These are phyloP conservation scores for Blastobasis adustella DNA, from an alignment of 2,888 invertebrate genomes.

Conservation along the genomic window DNA sequence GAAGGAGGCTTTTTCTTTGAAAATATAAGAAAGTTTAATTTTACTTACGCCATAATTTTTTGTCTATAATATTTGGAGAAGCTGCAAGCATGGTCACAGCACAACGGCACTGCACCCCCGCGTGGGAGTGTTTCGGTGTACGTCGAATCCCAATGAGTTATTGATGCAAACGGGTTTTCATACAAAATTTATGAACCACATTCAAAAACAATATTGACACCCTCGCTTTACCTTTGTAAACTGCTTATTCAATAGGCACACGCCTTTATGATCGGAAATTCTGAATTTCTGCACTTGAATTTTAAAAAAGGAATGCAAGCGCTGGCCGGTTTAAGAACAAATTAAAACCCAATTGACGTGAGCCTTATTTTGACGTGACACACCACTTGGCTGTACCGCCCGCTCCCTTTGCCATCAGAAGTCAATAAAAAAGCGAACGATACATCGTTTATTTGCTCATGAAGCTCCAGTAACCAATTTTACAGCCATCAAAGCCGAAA, in stretches of 20 bases:
- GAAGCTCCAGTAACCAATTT: slow-evolving; percentile 26
- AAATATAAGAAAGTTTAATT: background rate
- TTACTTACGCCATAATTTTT: background rate
- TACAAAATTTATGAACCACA: too few species aligned
- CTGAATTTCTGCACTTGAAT: background rate
- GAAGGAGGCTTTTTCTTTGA: too few species aligned
- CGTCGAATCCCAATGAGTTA: slow-evolving; percentile 28
- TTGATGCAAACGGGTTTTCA: slow-evolving; percentile 2
- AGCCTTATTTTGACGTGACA: background rate
- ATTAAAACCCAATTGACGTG: background rate
- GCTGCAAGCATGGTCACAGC: slow-evolving; percentile 5
- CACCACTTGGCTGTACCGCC: background rate
- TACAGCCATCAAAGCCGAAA: slow-evolving; percentile 34
- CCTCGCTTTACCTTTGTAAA: too few species aligned
- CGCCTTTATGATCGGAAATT: too few species aligned
- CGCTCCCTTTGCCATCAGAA: slow-evolving; percentile 9
- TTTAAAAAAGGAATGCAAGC: background rate
- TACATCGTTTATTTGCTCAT: slow-evolving; percentile 19
- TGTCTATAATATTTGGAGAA: background rate
- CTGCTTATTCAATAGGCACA: too few species aligned
- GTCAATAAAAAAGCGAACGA: slow-evolving; percentile 12
- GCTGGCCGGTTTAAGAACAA: background rate
- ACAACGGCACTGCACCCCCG: slow-evolving; percentile 37
- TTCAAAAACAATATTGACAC: too few species aligned
- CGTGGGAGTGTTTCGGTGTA: slow-evolving; percentile 38